Evolutionary conservation across 1,140 invertebrate species (phyloP), one percentile per base, ranked within the genome.

Genomic region (Pollicipes pollicipes): DNA sequence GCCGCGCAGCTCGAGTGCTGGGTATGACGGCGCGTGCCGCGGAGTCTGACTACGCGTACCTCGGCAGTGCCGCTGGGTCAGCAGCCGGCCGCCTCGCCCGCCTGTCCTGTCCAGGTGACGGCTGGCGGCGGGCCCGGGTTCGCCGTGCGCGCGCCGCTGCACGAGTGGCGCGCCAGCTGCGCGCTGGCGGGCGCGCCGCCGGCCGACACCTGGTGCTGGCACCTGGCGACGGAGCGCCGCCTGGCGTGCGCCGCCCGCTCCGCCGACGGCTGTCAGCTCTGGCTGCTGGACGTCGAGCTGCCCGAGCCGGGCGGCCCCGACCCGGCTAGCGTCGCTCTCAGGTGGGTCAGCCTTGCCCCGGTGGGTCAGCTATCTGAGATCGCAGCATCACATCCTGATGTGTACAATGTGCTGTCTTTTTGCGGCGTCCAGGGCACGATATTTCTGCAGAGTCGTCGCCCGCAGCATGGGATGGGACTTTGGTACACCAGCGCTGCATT

Each of bases 121-220:
- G 35, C 67, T 21, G 35, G 35, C 4, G 30, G 30, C 17, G 67
- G 35, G 13, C 13, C 24, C 30, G 35, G 30, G 35, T 31, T 68
- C 35, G 30, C 30, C 35, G 35, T 24, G 6, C 67, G 30, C 17
- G 35, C 67, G 67, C 30, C 67, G 30, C 35, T 37, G 67, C 35
- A 32, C 67, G 67, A 68, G 67, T 37, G 45, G 30, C 67, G 67
- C 21, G 67, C 10, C 10, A 31, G 67, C 35, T 31, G 67, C 67
- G 3, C 30, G 2, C 13, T 37, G 35, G 67, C 10, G 13, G 67
- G 30, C 67, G 30, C 30, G 6, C 67, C 30, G 67, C 30, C 35
- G 30, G 67, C 21, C 10, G 8, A 6, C 35, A 3, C 45, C 45
- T 58, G 45, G 45, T 10, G 10, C 45, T 58, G 45, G 45, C 13